Conservation (phyloP, 2,797 vertebrate genomes). For the Cichlasoma orientale region DNA sequence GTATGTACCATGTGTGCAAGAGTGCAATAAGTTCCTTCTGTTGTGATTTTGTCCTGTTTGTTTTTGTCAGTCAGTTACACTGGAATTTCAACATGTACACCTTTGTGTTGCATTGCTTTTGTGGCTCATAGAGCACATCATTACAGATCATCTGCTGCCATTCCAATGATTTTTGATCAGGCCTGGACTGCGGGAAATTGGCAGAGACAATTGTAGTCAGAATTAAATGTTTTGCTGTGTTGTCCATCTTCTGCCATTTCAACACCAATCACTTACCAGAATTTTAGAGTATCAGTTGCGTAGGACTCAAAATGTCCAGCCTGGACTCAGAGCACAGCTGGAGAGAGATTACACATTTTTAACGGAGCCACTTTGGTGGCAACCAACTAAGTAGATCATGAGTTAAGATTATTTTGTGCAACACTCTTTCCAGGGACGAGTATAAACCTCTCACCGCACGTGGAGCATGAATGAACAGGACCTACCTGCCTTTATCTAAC, state of each 20-base stretch:
- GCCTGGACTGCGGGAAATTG: background rate
- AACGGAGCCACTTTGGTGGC: background rate
- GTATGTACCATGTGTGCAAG: background rate
- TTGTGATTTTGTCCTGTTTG: slow-evolving; percentile 20
- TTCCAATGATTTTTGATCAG: background rate
- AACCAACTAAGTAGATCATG: background rate
- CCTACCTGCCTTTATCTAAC: background rate
- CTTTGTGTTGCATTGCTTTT: background rate
- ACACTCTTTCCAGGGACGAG: background rate
- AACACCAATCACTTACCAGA: background rate
- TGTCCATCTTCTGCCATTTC: background rate
- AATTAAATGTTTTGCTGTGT: background rate
- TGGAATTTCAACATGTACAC: slow-evolving; percentile 23
- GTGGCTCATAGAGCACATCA: background rate
- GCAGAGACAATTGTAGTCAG: background rate
- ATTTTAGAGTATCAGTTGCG: background rate
- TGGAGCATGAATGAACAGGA: background rate
- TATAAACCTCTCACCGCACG: background rate
- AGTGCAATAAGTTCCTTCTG: background rate
- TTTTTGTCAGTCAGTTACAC: slow-evolving; percentile 12
- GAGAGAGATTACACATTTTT: no score
- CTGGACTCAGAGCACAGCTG: background rate
- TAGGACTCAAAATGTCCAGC: background rate
- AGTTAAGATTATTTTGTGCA: background rate
- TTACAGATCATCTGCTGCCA: background rate